These are phyloP conservation scores for Pseudococcus longispinus DNA, from an alignment of 2,888 invertebrate genomes.

Conservation along the genomic window DNA sequence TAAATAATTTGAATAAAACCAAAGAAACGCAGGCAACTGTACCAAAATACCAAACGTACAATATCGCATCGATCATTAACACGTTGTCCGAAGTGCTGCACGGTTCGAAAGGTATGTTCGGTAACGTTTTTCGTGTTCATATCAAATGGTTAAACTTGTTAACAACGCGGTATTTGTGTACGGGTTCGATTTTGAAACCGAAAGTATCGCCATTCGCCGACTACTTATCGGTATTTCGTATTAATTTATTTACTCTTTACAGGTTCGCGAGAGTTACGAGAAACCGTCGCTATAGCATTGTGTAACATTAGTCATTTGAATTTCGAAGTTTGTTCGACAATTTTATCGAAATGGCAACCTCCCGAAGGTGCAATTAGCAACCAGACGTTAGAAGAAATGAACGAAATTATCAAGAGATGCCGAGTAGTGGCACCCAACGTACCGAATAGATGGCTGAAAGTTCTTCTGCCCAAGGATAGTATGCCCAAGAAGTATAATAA, in stretches of 20 bases:
- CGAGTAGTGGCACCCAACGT: not conserved
- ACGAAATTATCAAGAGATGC: not conserved
- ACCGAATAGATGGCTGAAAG: not conserved
- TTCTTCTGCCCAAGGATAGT: not conserved
- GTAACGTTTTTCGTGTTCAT: not conserved
- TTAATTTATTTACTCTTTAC: not conserved
- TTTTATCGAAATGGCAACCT: not conserved
- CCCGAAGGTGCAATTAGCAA: not conserved
- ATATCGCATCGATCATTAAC: not conserved
- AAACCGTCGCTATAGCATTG: not conserved
- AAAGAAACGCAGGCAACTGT: not conserved
- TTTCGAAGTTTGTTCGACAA: not conserved
- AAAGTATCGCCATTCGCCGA: no score
- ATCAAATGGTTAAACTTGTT: no score
- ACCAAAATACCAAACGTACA: not conserved
- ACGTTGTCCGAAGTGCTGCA: not conserved
- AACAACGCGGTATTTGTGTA: no score
- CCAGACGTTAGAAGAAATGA: not conserved
- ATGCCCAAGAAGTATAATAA: not conserved
- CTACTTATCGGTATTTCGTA: no score
- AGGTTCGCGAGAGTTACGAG: constrained; percentile 21
- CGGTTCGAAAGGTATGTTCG: not conserved
- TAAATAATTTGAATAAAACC: not conserved
- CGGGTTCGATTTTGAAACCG: no score
- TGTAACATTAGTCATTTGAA: not conserved